These are phyloP conservation scores for Spodoptera frugiperda DNA, from an alignment of 1,140 invertebrate genomes.

Conservation along the genomic window DNA sequence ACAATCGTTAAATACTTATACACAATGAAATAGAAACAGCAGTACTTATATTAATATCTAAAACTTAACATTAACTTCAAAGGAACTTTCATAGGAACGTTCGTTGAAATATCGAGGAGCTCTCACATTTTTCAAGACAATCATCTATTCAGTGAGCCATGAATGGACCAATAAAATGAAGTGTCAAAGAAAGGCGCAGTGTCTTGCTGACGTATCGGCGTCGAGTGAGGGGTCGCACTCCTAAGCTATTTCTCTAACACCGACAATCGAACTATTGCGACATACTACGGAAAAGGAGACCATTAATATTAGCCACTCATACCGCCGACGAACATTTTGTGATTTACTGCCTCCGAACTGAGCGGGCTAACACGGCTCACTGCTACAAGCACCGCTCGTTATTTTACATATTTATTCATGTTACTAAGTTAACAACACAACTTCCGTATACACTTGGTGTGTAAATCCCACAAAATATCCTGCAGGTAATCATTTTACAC, in stretches of 20 bases:
- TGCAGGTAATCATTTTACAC: no score
- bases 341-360: conserved; percentile 22
- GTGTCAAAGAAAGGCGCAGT: conserved; percentile 59
- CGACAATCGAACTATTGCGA: conserved; percentile 41
- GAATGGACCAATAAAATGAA: conserved; percentile 71
- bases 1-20: no score
- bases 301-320: conserved; percentile 47
- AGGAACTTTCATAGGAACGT: no score
- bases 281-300: conserved; percentile 40
- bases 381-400: not conserved
- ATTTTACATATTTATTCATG: conserved; percentile 17
- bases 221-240: conserved; percentile 49
- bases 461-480: not conserved
- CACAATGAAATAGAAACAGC: no score
- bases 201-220: conserved; percentile 64
- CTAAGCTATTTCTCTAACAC: conserved; percentile 56
- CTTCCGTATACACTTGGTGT: not conserved
- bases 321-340: conserved; percentile 28
- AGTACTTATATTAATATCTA: no score
- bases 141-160: conserved; percentile 58
- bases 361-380: conserved; percentile 16
- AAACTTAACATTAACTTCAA: no score
- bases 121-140: conserved; percentile 48
- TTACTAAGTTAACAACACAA: conserved; percentile 20
- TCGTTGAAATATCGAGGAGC: conserved; percentile 22